phyloP scores from a whole-genome alignment of 2,888 invertebrate genomes.

The Athalia rosae region DNA sequence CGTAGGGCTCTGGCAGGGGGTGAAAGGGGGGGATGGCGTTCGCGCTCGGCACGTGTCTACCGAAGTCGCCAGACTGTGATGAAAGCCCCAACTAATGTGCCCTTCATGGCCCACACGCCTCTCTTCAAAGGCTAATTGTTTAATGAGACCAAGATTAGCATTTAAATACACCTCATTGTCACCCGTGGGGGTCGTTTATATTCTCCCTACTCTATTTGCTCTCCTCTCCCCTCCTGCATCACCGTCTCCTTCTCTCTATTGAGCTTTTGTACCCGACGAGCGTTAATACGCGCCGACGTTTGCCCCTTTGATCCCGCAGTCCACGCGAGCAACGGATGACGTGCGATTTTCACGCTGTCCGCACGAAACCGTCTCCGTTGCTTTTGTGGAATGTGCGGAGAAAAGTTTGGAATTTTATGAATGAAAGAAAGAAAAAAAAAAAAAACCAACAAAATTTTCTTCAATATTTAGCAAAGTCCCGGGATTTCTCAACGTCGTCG shows the following conservation, averaged over 20 bases:
- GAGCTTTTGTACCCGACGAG: constrained; percentile 14
- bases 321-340: neutral
- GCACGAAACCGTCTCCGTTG: no score
- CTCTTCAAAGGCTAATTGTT: constrained; percentile 69
- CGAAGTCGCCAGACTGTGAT: constrained; percentile 62
- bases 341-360: no score
- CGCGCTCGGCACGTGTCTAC: constrained; percentile 62
- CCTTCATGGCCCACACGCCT: constrained; percentile 50
- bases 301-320: constrained; percentile 1
- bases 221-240: constrained; percentile 18
- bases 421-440: no score
- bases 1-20: neutral
- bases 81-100: constrained; percentile 66
- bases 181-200: constrained; percentile 48
- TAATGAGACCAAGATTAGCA: constrained; percentile 70
- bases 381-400: no score
- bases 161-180: constrained; percentile 65
- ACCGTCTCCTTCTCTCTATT: constrained; percentile 5
- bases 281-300: neutral
- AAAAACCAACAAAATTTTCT: neutral
- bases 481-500: constrained; percentile 97
- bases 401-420: no score
- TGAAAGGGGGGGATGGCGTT: no score
- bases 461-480: constrained; percentile 89
- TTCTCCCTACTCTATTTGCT: constrained; percentile 49